Base-by-base conservation (phyloP, 2,888 invertebrate species). In the Pseudococcus longispinus region DNA sequence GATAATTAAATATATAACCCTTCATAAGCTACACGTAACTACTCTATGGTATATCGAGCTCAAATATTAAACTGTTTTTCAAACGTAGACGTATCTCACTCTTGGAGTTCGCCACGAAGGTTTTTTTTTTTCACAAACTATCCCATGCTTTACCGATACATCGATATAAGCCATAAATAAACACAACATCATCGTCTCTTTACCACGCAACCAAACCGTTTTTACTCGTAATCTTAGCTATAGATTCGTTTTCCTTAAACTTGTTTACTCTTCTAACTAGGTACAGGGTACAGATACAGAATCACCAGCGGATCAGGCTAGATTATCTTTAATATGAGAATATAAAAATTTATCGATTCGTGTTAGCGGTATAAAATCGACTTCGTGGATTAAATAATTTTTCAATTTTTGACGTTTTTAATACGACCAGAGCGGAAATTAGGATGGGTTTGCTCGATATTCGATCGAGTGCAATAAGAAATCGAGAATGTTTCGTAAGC, bases 101-200 rank as follows among this genome's bases (percentile, higher is more conserved):
- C 2, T n/a, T 55, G 15, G n/a, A 55, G n/a, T 18, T 55, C 15
- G 44, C 15, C 60, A 23, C 23, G 23, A 60, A 60, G 11, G 23
- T 23, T 60, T 23, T 55, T 60, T 23, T 23, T 51, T 9, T n/a
- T n/a, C n/a, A n/a, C 6, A 23, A 60, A 60, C 9, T 23, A 23
- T 23, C 20, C 60, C 60, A 23, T 60, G 23, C 23, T 60, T 60
- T 23, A 60, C 11, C 20, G 13, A 23, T 11, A 60, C 11, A 60
- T 23, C 60, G 60, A 60, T 55, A 60, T 60, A 60, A 60, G 60
- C 60, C 60, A 60, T 60, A 60, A 60, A 60, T 60, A 60, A 60
- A 60, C 55, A 55, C 60, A n/a, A 51, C 51, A 55, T 55, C 55
- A 23, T 60, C 60, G 20, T 23, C 23, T 60, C 23, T 23, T 60